These are phyloP conservation scores for Musca domestica DNA, from an alignment of 1,140 invertebrate species.

Conservation along the genomic window DNA sequence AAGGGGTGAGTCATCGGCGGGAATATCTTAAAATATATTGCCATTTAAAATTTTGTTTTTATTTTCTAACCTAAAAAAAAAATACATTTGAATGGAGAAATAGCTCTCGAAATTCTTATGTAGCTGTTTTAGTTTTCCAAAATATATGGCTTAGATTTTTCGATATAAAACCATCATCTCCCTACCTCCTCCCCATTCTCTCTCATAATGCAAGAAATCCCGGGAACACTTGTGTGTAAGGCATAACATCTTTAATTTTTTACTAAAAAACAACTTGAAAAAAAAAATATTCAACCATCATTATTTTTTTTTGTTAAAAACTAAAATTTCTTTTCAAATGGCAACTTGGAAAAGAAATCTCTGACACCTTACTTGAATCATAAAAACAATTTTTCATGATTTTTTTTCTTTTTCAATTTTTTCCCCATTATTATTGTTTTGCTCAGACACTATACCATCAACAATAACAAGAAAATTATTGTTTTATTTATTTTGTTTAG, in stretches of 20 bases:
- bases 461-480: neutral
- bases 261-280: neutral
- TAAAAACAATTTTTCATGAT: neutral
- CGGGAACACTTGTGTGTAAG: neutral
- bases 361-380: slow-evolving; percentile 18
- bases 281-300: neutral
- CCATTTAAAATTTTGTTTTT: no score
- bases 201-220: neutral
- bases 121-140: no score
- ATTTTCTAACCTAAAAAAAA: no score
- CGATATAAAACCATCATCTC: no score
- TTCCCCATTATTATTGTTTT: no score
- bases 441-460: neutral
- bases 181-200: no score
- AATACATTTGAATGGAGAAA: no score
- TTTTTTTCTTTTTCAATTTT: no score
- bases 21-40: no score
- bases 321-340: neutral
- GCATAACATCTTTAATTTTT: neutral
- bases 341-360: neutral
- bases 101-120: no score
- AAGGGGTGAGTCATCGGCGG: no score
- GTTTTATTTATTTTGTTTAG: neutral
- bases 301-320: slow-evolving; percentile 1
- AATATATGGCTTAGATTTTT: no score